Base-by-base conservation (phyloP, 2,888 invertebrate species). In the Alitta virens region DNA sequence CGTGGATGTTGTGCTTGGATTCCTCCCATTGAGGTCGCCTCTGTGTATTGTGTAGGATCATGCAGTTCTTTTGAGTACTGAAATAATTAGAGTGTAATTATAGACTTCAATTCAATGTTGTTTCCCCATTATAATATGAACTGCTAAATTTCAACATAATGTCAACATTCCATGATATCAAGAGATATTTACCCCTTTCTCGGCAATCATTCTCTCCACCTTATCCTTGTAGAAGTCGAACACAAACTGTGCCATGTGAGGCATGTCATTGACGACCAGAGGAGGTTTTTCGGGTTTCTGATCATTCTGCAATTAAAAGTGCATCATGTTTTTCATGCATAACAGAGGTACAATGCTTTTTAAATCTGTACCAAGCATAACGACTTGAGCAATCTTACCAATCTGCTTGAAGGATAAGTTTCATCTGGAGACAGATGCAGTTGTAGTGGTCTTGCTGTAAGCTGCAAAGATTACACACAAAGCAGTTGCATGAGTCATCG, bases 221-320 rank as follows among this genome's bases (percentile, higher is more conserved):
- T 65, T 67, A 24, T 63, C 49, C 40, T 54, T 63, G 80, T 98
- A 98, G 84, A 93, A 89, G 75, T 94, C 90, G 82, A 92, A 95
- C 0, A 98, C 97, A 83, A 92, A 94, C 77, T 92, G 89, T 0
- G 94, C 93, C 91, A 97, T 94, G 77, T 95, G 91, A 1, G 92
- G 88, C 92, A 98, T 96, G 82, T 94, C 91, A 66, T 88, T 85
- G 21, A 91, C 87, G 46, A 88, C 84, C 74, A 91, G 84, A 3
- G 87, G 84, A 18, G 67, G 60, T 1, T 67, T 73, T 16, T 59
- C 33, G 3, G 75, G 71, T 2, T 74, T 69, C 5, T 74, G 69
- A 51, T 73, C 73, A 56, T 24, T 21, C 76, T 75, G 54, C 5
- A 46, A 46, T 21, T 18, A 46, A 5, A 46, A 46, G n/a, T 46